These are phyloP conservation scores for Neofelis nebulosa DNA, from an alignment of 2,113 vertebrate species.

Conservation along the genomic window DNA sequence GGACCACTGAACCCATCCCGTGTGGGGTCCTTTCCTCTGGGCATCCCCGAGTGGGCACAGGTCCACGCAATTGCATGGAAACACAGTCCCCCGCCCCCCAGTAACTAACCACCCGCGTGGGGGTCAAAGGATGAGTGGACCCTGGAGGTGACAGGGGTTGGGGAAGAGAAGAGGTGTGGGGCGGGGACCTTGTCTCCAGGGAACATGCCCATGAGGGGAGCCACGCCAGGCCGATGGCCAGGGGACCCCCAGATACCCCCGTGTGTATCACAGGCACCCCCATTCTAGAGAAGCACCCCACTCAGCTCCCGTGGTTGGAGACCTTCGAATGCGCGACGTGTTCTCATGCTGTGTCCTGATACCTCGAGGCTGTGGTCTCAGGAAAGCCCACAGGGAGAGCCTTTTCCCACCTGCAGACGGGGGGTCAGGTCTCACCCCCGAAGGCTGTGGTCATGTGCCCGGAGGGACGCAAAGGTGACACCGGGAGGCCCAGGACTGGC, in stretches of 20 bases:
- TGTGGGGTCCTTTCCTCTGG: not conserved
- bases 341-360: rapidly evolving
- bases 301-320: not conserved
- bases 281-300: not conserved
- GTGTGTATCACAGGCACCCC: no score
- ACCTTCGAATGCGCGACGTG: not conserved
- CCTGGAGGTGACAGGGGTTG: no score
- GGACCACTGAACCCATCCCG: not conserved
- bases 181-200: not conserved
- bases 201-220: not conserved
- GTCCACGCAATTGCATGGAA: no score
- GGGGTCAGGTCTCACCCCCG: not conserved
- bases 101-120: no score
- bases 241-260: no score
- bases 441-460: no score
- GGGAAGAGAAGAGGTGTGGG: no score
- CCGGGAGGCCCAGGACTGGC: no score
- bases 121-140: no score
- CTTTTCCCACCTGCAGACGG: not conserved
- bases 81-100: no score
- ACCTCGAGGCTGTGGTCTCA: not conserved
- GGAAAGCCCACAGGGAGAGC: not conserved
- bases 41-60: not conserved
- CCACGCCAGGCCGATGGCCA: no score
- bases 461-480: no score